A percentile compares a stretch with the other conserved stretches of the same genome.
phyloP scores from a whole-genome alignment of 1,140 invertebrate genomes.

The Hyles euphorbiae region DNA sequence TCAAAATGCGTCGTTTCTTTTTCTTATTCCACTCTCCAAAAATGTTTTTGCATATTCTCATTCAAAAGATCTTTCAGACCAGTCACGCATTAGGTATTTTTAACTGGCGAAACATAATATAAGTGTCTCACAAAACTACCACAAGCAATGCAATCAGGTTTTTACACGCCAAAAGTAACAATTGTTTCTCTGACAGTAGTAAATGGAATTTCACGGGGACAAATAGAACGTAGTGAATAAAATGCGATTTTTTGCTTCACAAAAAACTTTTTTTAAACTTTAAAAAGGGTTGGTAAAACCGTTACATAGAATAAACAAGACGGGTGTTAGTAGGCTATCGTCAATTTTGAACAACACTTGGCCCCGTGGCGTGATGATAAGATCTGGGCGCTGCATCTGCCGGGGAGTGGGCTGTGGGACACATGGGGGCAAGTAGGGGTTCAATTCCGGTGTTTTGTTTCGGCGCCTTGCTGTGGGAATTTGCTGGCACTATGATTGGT shows the following conservation, averaged over 20 bases:
- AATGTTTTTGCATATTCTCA: too few species aligned
- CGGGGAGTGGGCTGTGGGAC: constrained; percentile 20
- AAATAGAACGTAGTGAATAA: too few species aligned
- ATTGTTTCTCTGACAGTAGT: neutral
- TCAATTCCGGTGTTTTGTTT: constrained; percentile 57
- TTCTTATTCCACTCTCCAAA: too few species aligned
- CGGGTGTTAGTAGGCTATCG: constrained; percentile 34
- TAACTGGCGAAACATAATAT: too few species aligned
- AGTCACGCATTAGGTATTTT: too few species aligned
- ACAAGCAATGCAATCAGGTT: too few species aligned
- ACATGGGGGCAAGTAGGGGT: constrained; percentile 48
- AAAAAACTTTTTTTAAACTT: too few species aligned
- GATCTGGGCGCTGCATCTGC: constrained; percentile 64
- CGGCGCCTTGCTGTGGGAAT: constrained; percentile 55
- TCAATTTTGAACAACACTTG: constrained; percentile 52
- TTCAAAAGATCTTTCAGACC: too few species aligned
- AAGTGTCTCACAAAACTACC: too few species aligned
- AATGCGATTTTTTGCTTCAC: too few species aligned
- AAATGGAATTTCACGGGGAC: neutral
- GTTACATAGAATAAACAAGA: constrained; percentile 56
- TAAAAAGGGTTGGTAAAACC: constrained; percentile 43
- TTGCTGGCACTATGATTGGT: constrained; percentile 43
- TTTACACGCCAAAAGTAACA: too few species aligned
- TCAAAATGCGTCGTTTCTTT: too few species aligned
- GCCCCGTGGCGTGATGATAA: constrained; percentile 58